Percentiles rank a stretch among this genome's conserved stretches.
phyloP scores from a whole-genome alignment of 2,113 vertebrate species.

The Cyprinus carpio region DNA sequence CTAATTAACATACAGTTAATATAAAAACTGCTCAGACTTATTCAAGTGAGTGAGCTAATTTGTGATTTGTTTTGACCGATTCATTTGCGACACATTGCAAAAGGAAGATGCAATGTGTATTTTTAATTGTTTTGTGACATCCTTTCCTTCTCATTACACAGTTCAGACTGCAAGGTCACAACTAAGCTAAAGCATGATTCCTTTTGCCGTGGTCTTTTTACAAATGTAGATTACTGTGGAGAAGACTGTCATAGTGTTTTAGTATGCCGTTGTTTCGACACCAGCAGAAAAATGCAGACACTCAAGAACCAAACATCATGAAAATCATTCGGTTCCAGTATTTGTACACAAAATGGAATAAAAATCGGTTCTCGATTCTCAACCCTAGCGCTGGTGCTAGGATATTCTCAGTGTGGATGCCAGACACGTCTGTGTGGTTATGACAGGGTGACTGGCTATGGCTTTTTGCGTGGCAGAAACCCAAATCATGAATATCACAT shows the following conservation, averaged over 20 bases:
- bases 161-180: background rate
- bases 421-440: slow-evolving; percentile 64
- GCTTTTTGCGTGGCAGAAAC: slow-evolving; percentile 61
- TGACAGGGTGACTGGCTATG: slow-evolving; percentile 65
- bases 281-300: background rate
- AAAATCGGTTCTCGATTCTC: background rate
- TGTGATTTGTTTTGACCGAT: background rate
- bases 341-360: background rate
- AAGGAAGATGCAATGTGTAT: no score
- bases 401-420: slow-evolving; percentile 53
- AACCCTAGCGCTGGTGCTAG: background rate
- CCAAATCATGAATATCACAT: slow-evolving; percentile 76
- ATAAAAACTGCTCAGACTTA: background rate
- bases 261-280: slow-evolving; percentile 32
- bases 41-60: background rate
- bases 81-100: background rate
- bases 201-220: background rate
- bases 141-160: background rate
- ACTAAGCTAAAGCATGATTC: background rate
- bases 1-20: no score
- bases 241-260: background rate
- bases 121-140: background rate
- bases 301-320: background rate
- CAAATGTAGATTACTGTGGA: background rate
- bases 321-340: background rate